Conservation (phyloP, 2,113 vertebrate genomes). For the Otis tarda region DNA sequence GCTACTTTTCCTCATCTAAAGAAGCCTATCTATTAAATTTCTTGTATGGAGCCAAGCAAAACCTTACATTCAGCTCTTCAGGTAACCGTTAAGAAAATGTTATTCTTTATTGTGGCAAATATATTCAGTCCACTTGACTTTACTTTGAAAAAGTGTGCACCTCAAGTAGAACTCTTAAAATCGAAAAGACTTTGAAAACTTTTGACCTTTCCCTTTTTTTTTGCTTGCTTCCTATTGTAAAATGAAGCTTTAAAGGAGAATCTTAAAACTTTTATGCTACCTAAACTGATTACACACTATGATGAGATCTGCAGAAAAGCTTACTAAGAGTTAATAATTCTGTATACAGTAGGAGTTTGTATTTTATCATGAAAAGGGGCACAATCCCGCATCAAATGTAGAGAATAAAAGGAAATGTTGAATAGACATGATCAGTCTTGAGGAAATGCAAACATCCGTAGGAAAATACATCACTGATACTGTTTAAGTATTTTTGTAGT, state of each 20-base stretch:
- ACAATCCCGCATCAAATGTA: not conserved
- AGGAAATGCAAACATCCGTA: conserved; percentile 18
- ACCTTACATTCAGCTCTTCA: not conserved
- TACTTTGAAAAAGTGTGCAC: not conserved
- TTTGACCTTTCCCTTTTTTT: not conserved
- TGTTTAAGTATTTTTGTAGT: not conserved
- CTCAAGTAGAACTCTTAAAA: not conserved
- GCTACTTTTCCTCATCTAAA: not conserved
- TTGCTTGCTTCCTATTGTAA: not conserved
- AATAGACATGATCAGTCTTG: not conserved
- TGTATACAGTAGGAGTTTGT: not conserved
- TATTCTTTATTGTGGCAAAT: not conserved
- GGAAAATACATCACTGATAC: not conserved
- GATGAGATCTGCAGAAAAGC: not conserved
- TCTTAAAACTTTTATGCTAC: not conserved
- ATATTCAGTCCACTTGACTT: not conserved
- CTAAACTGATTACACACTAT: not conserved
- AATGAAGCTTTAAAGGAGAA: not conserved
- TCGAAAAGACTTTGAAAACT: not conserved
- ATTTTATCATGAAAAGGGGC: not conserved
- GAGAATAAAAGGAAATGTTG: conserved; percentile 17
- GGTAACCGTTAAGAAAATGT: not conserved
- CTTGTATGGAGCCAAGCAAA: not conserved
- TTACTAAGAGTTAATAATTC: not conserved
- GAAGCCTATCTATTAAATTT: not conserved